Evolutionary conservation across 2,888 invertebrate genomes (phyloP), one percentile per base, ranked within the genome.

Genomic region (Drosophila subquinaria): DNA sequence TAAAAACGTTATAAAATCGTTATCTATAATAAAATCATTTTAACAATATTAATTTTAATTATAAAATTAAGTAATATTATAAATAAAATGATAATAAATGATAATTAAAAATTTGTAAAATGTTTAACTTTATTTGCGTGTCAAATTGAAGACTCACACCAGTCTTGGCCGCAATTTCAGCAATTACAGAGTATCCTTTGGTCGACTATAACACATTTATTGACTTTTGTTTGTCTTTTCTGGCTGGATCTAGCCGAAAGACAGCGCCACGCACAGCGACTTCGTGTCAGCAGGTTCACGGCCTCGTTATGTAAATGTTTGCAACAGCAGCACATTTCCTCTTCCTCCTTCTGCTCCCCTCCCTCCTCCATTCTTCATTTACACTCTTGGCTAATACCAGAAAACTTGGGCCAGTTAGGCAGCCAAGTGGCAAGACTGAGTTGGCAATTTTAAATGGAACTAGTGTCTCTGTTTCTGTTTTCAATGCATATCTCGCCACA

Each of bases 291-390:
- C 50, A 73, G 76, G 73, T 76, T 81, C 83, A 78, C 74, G 87
- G 77, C 73, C 80, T 68, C 73, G 59, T 67, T 77, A 75, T 79
- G 73, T 65, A 83, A 79, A 83, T 87, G 76, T 73, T 86, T 76
- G 69, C 73, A 68, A 38, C 61, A 70, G 50, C 64, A 55, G 10
- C 48, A 48, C 8, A 45, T 45, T 15, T 36, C 10, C 20, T 38
- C 5, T 30, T 5, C 8, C 0, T 5, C 8, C 0, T 13, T 5
- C 20, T 17, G 4, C 3, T 38, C 11, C 15, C 2, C 45, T 6
- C 5, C 10, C 11, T 3, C 30, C 30, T 8, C n/a, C 8, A 8
- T n/a, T 3, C 17, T 15, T 8, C n/a, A 3, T 8, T 35, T 3
- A n/a, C n/a, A 23, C 38, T 38, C 13, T 38, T 15, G 27, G 27